Base-by-base conservation (phyloP, 2,113 vertebrate species). In the Ia io region DNA sequence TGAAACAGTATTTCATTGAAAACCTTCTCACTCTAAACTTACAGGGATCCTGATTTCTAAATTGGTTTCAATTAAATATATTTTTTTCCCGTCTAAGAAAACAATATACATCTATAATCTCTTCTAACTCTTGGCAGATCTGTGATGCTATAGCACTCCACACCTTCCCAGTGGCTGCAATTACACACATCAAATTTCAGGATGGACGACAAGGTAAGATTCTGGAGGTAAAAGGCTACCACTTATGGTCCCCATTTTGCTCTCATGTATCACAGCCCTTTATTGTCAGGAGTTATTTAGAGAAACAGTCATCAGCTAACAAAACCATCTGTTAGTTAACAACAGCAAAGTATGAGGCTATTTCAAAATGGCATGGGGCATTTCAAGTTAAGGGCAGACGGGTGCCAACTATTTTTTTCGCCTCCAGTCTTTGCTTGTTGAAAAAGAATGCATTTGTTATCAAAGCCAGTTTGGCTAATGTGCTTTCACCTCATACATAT, bases 381-480 rank as follows among this genome's bases (percentile, higher is more conserved):
- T 96, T 97, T 96, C 83, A 90, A 97, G 96, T 91, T 70, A 90
- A 95, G 88, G 78, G 83, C 61, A 76, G 74, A 91, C 11, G 53
- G 30, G 91, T 96, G 97, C 97, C 97, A 97, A 95, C 84, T 71
- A 78, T 90, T 95, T 96, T 96, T 84, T 61, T 42, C 1, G 80
- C 78, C 93, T 96, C 94, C 80, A 91, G 87, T 61, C 86, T 92
- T 89, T 86, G 94, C 95, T 96, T 96, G 95, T 95, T 96, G 63
- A 94, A 96, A 94, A 96, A 97, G 96, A 97, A 96, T 97, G 94
- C 91, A 61, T 80, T 96, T 97, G 97, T 98, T 97, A 98, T 97
- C 97, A 96, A 97, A 97, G 96, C 96, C 92, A 96, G 98, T 97
- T 98, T 96, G 96, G 97, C 98, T 98, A 98, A 98, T 98, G 98